Conservation (phyloP, 1,140 invertebrate species). For the Drosophila gunungcola region DNA sequence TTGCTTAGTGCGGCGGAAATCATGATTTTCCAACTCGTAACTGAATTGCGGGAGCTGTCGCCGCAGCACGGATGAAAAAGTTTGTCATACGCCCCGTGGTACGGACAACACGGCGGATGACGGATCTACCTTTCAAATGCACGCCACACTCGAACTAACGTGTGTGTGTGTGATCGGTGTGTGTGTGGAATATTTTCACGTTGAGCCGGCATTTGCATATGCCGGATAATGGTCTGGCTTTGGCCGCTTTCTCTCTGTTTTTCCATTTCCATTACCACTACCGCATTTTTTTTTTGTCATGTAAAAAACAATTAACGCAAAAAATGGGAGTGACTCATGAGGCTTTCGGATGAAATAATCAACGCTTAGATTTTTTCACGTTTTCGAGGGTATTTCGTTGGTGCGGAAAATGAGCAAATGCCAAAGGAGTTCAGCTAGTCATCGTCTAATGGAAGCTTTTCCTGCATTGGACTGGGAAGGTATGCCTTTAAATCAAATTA, state of each 20-base stretch:
- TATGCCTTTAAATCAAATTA: slow-evolving; percentile 17
- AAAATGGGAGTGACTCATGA: slow-evolving; percentile 68
- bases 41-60: slow-evolving; percentile 49
- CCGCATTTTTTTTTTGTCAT: slow-evolving; percentile 32
- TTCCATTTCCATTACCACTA: slow-evolving; percentile 1
- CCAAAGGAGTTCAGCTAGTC: slow-evolving; percentile 31
- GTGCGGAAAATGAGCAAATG: slow-evolving; percentile 15
- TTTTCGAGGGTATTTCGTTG: slow-evolving; percentile 21
- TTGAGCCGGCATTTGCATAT: slow-evolving; percentile 57
- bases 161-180: slow-evolving; percentile 19
- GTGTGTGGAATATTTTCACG: slow-evolving; percentile 70
- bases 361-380: slow-evolving; percentile 66
- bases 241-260: slow-evolving; percentile 16
- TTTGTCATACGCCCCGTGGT: slow-evolving; percentile 49
- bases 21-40: slow-evolving; percentile 66
- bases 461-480: not conserved
- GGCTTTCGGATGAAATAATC: slow-evolving; percentile 41
- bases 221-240: slow-evolving; percentile 19
- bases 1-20: slow-evolving; percentile 72
- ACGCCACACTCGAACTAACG: slow-evolving; percentile 34
- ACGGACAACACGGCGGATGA: slow-evolving; percentile 52
- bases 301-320: slow-evolving; percentile 75
- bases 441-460: slow-evolving; percentile 11
- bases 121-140: slow-evolving; percentile 62
- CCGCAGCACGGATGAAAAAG: slow-evolving; percentile 40